These are phyloP conservation scores for Xestobium rufovillosum DNA, from an alignment of 2,888 invertebrate species.

Conservation along the genomic window DNA sequence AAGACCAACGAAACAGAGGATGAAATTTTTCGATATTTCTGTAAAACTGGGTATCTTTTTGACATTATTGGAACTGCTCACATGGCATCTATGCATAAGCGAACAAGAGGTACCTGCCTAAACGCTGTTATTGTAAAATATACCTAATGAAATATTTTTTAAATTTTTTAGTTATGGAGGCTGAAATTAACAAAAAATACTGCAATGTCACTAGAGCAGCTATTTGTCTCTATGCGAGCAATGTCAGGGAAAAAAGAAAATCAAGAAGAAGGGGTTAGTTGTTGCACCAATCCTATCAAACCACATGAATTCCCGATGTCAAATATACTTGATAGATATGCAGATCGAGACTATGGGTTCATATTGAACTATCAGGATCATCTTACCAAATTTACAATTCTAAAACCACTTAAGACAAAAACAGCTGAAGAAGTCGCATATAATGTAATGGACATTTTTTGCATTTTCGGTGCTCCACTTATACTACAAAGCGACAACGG, in stretches of 20 bases:
- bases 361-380: too few species aligned
- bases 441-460: too few species aligned
- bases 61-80: neutral
- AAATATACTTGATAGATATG: too few species aligned
- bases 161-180: neutral
- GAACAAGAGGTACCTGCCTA: constrained; percentile 3
- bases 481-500: too few species aligned
- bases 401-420: too few species aligned
- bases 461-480: too few species aligned
- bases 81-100: constrained; percentile 1
- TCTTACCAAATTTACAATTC: too few species aligned
- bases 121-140: neutral
- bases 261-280: constrained; percentile 4
- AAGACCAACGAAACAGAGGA: too few species aligned
- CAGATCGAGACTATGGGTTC: too few species aligned
- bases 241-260: constrained; percentile 15
- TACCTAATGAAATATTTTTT: neutral
- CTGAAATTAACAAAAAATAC: constrained; percentile 1
- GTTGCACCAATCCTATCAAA: constrained; percentile 3
- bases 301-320: constrained; percentile 1
- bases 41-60: neutral
- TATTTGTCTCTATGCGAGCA: constrained; percentile 12
- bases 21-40: constrained; percentile 2
- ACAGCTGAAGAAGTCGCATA: too few species aligned
- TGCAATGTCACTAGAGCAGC: constrained; percentile 9